Percentiles rank a stretch among this genome's conserved stretches.
phyloP scores from a whole-genome alignment of 64 coral and sea anemone genomes.

The Stylophora pistillata region DNA sequence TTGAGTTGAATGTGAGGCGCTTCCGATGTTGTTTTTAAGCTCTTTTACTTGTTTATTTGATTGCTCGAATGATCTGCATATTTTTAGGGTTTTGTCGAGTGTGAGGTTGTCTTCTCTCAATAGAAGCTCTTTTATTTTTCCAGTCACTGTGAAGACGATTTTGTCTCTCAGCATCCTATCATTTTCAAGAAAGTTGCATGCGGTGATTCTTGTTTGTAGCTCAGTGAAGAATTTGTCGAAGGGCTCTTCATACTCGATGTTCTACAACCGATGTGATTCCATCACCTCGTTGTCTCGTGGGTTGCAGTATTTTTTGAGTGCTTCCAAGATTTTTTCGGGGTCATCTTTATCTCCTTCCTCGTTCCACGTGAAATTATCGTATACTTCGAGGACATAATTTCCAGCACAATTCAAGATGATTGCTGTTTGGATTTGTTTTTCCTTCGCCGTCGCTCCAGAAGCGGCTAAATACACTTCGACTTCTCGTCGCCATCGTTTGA shows the following conservation, averaged over 20 bases:
- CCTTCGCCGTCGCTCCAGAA: conserved; percentile 38
- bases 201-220: not conserved
- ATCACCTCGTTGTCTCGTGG: conserved; percentile 41
- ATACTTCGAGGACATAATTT: not conserved
- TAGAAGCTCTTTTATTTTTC: not conserved
- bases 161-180: conserved; percentile 58
- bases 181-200: conserved; percentile 50
- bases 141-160: conserved; percentile 13
- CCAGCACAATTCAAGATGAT: conserved; percentile 68
- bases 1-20: not conserved
- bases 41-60: not conserved
- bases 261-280: conserved; percentile 38
- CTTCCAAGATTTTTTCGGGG: conserved; percentile 40
- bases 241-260: conserved; percentile 17
- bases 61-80: not conserved
- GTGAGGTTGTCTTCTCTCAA: not conserved
- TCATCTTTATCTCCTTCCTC: not conserved
- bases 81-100: not conserved
- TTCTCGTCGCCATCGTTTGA: conserved; percentile 46
- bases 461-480: conserved; percentile 42
- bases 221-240: too few relatives aligned
- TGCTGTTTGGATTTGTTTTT: conserved; percentile 44
- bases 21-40: not conserved
- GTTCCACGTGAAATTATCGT: conserved; percentile 36
- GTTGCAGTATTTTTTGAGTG: conserved; percentile 43